phyloP scores from a whole-genome alignment of 2,888 invertebrate genomes.

The Eupithecia vulgata region DNA sequence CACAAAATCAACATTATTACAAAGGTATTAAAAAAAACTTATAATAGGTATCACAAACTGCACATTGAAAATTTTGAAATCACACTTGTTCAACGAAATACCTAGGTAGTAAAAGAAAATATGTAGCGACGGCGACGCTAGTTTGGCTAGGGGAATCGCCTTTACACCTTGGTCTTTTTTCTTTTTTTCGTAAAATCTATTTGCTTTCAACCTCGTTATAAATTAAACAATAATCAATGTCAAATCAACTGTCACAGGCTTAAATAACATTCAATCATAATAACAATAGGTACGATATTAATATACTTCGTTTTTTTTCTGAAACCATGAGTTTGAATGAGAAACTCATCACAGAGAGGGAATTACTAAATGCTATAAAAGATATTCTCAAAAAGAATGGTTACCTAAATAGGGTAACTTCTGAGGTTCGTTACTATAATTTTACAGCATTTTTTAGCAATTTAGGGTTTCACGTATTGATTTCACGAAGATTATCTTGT shows the following conservation, averaged over 20 bases:
- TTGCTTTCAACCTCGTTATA: background rate
- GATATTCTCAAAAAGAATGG: slow-evolving; percentile 71
- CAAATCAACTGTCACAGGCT: background rate
- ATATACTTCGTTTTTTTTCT: background rate
- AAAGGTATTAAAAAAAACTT: too few relatives aligned
- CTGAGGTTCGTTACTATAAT: slow-evolving; percentile 61
- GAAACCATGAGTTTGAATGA: slow-evolving; percentile 53
- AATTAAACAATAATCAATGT: background rate
- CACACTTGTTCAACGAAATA: too few relatives aligned
- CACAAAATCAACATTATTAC: too few relatives aligned
- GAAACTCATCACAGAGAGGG: slow-evolving; percentile 68
- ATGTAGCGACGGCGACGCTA: too few relatives aligned
- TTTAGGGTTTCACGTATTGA: background rate
- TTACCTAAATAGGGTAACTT: slow-evolving; percentile 73
- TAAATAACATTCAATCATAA: background rate
- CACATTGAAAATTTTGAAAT: too few relatives aligned
- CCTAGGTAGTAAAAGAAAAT: too few relatives aligned
- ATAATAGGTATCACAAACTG: too few relatives aligned
- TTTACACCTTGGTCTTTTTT: background rate
- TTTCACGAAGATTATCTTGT: background rate
- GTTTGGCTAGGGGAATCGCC: too few relatives aligned
- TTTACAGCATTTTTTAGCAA: background rate
- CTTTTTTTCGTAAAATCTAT: background rate
- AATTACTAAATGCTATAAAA: slow-evolving; percentile 71
- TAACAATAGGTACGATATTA: slow-evolving; percentile 1